Evolutionary conservation across 1,140 invertebrate genomes (phyloP), one percentile per base, ranked within the genome.

Genomic region (Drosophila kepulauana): DNA sequence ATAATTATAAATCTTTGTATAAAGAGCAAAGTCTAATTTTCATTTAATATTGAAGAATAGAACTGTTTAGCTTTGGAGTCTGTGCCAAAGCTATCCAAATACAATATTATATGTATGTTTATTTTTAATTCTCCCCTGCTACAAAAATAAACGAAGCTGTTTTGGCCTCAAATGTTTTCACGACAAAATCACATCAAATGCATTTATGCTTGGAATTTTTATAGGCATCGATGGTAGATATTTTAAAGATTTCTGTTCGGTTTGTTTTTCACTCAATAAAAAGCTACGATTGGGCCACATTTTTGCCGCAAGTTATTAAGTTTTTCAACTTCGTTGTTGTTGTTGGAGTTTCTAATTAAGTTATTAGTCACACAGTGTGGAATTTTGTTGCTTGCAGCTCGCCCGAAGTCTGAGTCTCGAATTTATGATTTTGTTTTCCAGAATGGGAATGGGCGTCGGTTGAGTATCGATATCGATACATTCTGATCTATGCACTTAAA

Each of bases 231-330:
- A 88, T 87, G 41, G 75, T 63, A 68, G 78, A 69, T 81, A 79
- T 86, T 79, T 86, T 58, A 76, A 74, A 86, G 79, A 82, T 76
- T 69, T 79, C 63, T 78, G 46, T 65, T 65, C 64, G 78, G 64
- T 89, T 88, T 88, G 80, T 85, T 88, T 88, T 88, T 89, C 85
- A 85, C 80, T 84, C 84, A 80, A 87, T 87, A 87, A 88, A 87
- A 86, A 76, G 67, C 73, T 20, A 46, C 57, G 84, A 78, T 75
- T 35, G 73, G 54, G 64, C 43, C 77, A 62, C 77, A 88, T 79
- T 86, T 87, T 86, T 82, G 75, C 69, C 71, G 82, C 82, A 79
- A 78, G 69, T 88, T 88, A 88, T 87, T 82, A 79, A 88, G 77
- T 74, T 75, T 87, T 88, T 71, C 41, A 81, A 76, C 41, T 15